A percentile compares a stretch with the other conserved stretches of the same genome.
These are phyloP conservation scores for Leptobrachium leishanense DNA, from an alignment of 2,113 vertebrate species.

Conservation along the genomic window DNA sequence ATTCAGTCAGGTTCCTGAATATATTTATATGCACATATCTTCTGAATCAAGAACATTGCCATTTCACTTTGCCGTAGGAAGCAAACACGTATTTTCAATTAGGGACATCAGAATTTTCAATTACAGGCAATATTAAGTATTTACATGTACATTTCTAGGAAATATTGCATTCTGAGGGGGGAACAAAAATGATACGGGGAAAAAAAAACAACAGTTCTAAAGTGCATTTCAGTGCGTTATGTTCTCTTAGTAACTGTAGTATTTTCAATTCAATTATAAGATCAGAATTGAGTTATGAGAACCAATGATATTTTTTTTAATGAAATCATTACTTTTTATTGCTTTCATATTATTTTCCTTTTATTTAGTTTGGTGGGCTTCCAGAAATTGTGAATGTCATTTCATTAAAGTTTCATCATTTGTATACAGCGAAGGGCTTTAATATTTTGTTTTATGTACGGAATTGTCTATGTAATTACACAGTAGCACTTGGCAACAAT, in stretches of 20 bases:
- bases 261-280: neutral
- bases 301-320: neutral
- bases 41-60: constrained; percentile 40
- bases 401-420: neutral
- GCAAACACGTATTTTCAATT: constrained; percentile 36
- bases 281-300: neutral
- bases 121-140: constrained; percentile 25
- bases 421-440: neutral
- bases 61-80: constrained; percentile 40
- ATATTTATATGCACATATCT: constrained; percentile 47
- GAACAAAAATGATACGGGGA: neutral
- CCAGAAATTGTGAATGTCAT: neutral
- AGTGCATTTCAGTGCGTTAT: constrained; percentile 21
- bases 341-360: neutral
- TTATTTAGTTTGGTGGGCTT: neutral
- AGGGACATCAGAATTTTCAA: constrained; percentile 36
- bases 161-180: neutral
- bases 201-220: neutral
- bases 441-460: neutral
- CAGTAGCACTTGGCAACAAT: neutral
- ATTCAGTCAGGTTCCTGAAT: constrained; percentile 43
- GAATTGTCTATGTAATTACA: constrained; percentile 1
- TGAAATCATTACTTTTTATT: neutral
- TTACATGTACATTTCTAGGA: constrained; percentile 19
- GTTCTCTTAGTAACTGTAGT: neutral